Base-by-base conservation (phyloP, 2,797 vertebrate species). In the Scolopax bukidnonensis region DNA sequence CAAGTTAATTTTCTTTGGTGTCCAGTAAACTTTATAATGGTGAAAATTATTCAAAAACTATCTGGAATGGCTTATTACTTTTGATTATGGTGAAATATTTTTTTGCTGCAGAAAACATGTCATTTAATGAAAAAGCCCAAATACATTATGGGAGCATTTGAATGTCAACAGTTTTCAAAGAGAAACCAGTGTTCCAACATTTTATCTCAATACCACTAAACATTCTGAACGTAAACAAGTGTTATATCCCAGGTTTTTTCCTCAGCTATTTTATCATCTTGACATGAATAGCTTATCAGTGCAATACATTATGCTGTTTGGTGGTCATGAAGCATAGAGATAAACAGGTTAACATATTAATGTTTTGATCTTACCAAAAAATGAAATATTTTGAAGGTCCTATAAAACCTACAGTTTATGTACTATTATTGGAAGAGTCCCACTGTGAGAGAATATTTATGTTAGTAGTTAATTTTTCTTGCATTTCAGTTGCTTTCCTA, bases 271-370 rank as follows among this genome's bases (percentile, higher is more conserved):
- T 71, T 57, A 56, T 50, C 64, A 36, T 41, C 54, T 59, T 87
- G 41, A 68, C 20, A 61, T 57, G 25, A 90, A 65, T 32, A 73
- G 23, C 75, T 19, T 10, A 11, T 45, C 32, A 25, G 12, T 68
- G 36, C 36, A 78, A 50, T 40, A 18, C 25, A 19, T 51, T 48
- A 38, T 0, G 0, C 3, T 64, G 3, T 36, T 76, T 53, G 10
- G 10, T n/a, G 25, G 15, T 53, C 60, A 61, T 47, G 57, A 91
- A 78, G 9, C 28, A 69, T n/a, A 59, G 1, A 57, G 45, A 40
- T 75, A 12, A 17, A 45, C 11, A 60, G 5, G 14, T 41, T 71
- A 78, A 41, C 20, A 4, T 28, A 76, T 41, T 75, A 23, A 40
- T 45, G 4, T 56, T 71, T 48, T 77, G 48, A 56, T 3, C 4